Base-by-base conservation (phyloP, 2,888 invertebrate genomes). In the Chrysolina americana region DNA sequence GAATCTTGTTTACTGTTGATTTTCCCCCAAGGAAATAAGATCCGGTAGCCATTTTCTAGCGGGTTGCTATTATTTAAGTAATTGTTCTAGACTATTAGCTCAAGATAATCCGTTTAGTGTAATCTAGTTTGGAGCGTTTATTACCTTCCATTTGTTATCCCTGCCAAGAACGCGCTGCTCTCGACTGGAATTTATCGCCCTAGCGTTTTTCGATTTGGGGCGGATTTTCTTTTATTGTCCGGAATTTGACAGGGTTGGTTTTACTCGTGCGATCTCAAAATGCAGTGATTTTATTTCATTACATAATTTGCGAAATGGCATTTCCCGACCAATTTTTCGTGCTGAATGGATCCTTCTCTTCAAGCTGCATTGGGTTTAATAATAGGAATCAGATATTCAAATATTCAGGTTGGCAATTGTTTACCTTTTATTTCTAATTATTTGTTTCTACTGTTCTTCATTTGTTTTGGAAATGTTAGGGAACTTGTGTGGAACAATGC, bases 21-120 rank as follows among this genome's bases (percentile, higher is more conserved):
- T 84, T 86, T 82, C 84, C 86, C 86, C 86, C 80, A 80, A 86
- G 86, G 87, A 86, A 86, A 87, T 86, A 86, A 86, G 86, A 87
- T 85, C 86, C 86, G 85, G 85, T 85, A 85, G 86, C 87, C 87
- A 87, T 87, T 87, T 86, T 87, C 85, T 83, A 83, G 83, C 83
- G 85, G 85, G 83, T 83, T 81, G 86, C 86, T 87, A 87, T 86
- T 87, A 87, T 87, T 87, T 87, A 87, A 87, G 86, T 87, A 87
- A 87, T 87, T 86, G 87, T 86, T 86, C 87, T 84, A 85, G 83
- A 81, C 86, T 86, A 87, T 87, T 87, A 86, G 86, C 85, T 84
- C 80, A 81, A 82, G 82, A 85, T 86, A 86, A 87, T 86, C 86
- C 86, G 86, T 86, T 87, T 86, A 86, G 86, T 85, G 85, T 85